phyloP scores from a whole-genome alignment of 2,113 vertebrate species.

The Carettochelys insculpta region DNA sequence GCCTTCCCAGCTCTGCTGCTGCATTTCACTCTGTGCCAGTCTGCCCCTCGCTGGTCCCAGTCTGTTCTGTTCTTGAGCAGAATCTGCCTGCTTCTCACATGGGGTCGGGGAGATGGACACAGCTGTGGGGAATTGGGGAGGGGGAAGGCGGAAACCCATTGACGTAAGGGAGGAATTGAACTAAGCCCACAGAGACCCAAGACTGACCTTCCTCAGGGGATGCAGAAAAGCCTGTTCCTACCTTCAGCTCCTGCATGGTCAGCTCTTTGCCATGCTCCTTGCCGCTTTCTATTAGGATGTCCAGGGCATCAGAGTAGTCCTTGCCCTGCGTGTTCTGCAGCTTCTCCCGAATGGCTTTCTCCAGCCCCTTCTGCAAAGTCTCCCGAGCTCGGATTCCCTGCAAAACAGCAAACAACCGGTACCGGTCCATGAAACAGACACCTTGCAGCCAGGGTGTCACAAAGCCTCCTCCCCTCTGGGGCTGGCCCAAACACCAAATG shows the following conservation, averaged over 20 bases:
- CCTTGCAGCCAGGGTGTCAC: background rate
- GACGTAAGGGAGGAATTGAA: background rate
- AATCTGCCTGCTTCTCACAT: background rate
- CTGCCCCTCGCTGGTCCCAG: background rate
- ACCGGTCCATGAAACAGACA: fast-evolving
- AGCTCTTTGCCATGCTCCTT: conserved; percentile 94
- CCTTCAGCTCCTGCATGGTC: conserved; percentile 98
- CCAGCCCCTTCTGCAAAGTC: conserved; percentile 89
- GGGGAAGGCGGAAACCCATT: background rate
- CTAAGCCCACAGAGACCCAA: background rate
- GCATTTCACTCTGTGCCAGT: background rate
- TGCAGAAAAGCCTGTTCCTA: conserved; percentile 42
- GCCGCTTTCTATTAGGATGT: conserved; percentile 94
- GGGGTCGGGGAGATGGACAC: background rate
- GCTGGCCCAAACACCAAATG: background rate
- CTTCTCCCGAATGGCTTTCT: conserved; percentile 96
- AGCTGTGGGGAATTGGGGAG: fast-evolving
- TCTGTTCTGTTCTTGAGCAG: background rate
- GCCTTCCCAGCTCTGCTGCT: background rate
- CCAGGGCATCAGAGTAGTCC: conserved; percentile 92
- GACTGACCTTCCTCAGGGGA: background rate
- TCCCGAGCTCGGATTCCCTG: conserved; percentile 95
- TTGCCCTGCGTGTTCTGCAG: conserved; percentile 90
- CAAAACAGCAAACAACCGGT: fast-evolving
- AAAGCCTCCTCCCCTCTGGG: background rate